Percentiles rank a stretch among this genome's conserved stretches.
Conservation (phyloP, 2,797 vertebrate species). For the Chelon auratus region DNA sequence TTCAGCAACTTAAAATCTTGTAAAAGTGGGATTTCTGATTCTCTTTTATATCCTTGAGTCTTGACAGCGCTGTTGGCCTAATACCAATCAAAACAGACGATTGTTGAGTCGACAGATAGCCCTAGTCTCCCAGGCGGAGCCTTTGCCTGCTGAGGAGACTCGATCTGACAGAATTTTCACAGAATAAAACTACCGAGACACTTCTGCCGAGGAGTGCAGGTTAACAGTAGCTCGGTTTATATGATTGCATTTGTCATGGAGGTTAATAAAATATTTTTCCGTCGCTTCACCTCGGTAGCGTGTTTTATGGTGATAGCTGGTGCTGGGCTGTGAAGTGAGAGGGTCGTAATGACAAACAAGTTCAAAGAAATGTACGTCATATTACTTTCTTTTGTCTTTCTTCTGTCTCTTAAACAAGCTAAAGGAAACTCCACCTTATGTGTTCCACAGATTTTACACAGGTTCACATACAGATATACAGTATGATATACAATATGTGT, state of each 20-base stretch:
- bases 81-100: slow-evolving; percentile 61
- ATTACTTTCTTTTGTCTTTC: too few species aligned
- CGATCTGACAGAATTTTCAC: slow-evolving; percentile 40
- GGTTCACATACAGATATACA: too few species aligned
- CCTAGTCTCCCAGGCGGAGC: slow-evolving; percentile 33
- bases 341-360: not conserved
- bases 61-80: slow-evolving; percentile 53
- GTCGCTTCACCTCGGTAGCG: slow-evolving; percentile 14
- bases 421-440: too few species aligned
- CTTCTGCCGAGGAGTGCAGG: slow-evolving; percentile 7
- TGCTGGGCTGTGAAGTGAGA: not conserved
- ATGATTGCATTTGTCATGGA: slow-evolving; percentile 38
- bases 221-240: slow-evolving; percentile 31
- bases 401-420: too few species aligned
- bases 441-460: too few species aligned
- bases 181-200: slow-evolving; percentile 33
- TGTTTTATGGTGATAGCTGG: slow-evolving; percentile 27
- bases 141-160: slow-evolving; percentile 29
- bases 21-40: slow-evolving; percentile 65
- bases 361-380: not conserved
- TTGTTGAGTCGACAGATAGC: slow-evolving; percentile 52
- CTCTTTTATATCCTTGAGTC: slow-evolving; percentile 63
- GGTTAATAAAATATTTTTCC: slow-evolving; percentile 44
- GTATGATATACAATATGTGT: too few species aligned
- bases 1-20: slow-evolving; percentile 59